Evolutionary conservation across 2,113 vertebrate species (phyloP), one percentile per base, ranked within the genome.

Genomic region (Hepsetus odoe): DNA sequence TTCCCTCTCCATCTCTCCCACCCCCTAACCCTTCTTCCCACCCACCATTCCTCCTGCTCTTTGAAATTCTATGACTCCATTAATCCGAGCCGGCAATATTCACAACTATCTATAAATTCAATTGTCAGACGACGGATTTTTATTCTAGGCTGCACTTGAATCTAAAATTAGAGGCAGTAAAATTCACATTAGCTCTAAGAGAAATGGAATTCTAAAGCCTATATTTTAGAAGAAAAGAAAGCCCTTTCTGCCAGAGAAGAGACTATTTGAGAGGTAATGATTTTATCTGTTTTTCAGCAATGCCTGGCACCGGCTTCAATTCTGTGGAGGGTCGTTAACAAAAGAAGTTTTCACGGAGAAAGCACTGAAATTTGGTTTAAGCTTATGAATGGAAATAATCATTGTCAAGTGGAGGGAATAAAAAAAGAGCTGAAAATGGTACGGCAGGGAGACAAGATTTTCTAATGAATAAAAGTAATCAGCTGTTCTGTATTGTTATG

Each of bases 21-120:
- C 10, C 56, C n/a, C 32, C 35, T 33, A n/a, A 24, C 61, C n/a
- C 32, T 46, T 53, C 73, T 91, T 91, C 90, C 89, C 89, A 87
- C 83, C 86, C 87, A 80, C 83, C 89, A 87, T 90, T 84, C 87
- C 88, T 84, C 81, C 85, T 88, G 88, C 88, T 91, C 88, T 93
- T 90, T 93, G 92, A 93, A 94, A 95, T 94, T 94, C 93, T 93
- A 94, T 89, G 92, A 93, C 93, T 94, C 95, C 93, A 96, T 97
- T 96, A 97, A 96, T 94, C 46, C 92, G 93, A 93, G 92, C 92
- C 94, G 94, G 95, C 95, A 95, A 95, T 95, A 95, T 96, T 96
- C 94, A 95, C 94, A 95, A 95, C 92, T 94, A 94, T 96, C 95
- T 96, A 95, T 98, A 96, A 97, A 99, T 96, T 95, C 93, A 96